Evolutionary conservation across 1,140 invertebrate species (phyloP), one percentile per base, ranked within the genome.

Genomic region (Popillia japonica): DNA sequence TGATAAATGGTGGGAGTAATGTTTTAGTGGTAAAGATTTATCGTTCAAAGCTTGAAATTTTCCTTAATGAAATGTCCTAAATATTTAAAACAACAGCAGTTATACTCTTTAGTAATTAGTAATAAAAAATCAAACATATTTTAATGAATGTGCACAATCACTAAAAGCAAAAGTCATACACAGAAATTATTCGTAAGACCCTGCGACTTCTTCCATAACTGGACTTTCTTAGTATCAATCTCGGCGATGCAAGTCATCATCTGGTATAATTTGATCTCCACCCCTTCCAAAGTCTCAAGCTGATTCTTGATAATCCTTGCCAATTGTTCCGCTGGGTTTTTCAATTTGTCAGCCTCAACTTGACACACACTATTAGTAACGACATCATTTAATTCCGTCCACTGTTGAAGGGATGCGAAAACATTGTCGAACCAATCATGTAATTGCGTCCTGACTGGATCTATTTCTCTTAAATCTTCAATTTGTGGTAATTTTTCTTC

Each of bases 251-350:
- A 10, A 17, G 61, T 68, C 61, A 68, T 68, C 34, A 74, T 74
- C 41, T 17, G 40, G 27, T 41, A 41, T 10, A 74, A 20, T 20
- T 74, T 74, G 14, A 41, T 20, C 40, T 74, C 72, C 4, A 74
- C 9, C 40, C 42, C 41, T 74, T 74, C 34, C 14, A 74, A 20
- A 14, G 41, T 40, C 23, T 74, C 41, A 14, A 74, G 9, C 14
- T 74, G 40, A 11, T 42, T 41, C 72, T 40, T 40, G 40, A 74
- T 74, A 10, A 68, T 68, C 11, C 22, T 68, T 27, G 61, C 61
- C 6, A 68, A 23, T 68, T 68, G 61, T 27, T 68, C 61, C 3
- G 61, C 61, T 7, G 61, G 61, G 11, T 6, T 34, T 22, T 23
- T 68, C 22, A 27, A 27, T 14, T 11, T 68, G 3, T 27, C 61